These are phyloP conservation scores for Plagiodera versicolora DNA, from an alignment of 2,888 invertebrate species.

Conservation along the genomic window DNA sequence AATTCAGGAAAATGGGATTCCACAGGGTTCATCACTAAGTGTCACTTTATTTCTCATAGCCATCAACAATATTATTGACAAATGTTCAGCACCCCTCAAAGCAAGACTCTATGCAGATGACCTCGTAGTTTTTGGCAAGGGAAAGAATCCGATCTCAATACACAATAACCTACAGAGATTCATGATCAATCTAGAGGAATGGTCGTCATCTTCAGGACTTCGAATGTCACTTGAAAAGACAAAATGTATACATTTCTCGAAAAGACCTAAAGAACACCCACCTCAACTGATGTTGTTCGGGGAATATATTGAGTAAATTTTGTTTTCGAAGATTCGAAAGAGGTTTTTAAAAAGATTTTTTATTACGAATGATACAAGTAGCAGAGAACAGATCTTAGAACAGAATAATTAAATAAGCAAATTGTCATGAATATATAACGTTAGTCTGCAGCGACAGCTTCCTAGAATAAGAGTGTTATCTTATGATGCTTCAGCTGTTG, in stretches of 20 bases:
- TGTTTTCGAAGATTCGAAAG: no score
- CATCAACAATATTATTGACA: conserved; percentile 1
- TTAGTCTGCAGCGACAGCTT: no score
- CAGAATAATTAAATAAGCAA: no score
- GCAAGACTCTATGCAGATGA: background rate
- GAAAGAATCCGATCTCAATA: background rate
- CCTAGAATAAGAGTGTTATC: no score
- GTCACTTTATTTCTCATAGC: background rate
- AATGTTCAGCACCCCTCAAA: background rate
- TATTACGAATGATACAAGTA: no score
- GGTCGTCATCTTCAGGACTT: background rate
- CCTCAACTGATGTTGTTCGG: background rate
- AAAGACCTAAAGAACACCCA: background rate
- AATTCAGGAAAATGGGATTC: background rate
- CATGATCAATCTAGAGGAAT: background rate
- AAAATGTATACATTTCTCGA: background rate
- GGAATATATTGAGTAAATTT: background rate
- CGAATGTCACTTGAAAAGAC: background rate
- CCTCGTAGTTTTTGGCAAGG: background rate
- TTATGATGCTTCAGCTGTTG: no score
- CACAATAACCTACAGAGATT: background rate
- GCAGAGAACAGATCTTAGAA: no score
- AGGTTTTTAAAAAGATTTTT: no score
- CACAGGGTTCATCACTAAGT: background rate
- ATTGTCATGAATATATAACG: no score